phyloP scores from a whole-genome alignment of 2,113 vertebrate genomes.

The Hyperopisus bebe region DNA sequence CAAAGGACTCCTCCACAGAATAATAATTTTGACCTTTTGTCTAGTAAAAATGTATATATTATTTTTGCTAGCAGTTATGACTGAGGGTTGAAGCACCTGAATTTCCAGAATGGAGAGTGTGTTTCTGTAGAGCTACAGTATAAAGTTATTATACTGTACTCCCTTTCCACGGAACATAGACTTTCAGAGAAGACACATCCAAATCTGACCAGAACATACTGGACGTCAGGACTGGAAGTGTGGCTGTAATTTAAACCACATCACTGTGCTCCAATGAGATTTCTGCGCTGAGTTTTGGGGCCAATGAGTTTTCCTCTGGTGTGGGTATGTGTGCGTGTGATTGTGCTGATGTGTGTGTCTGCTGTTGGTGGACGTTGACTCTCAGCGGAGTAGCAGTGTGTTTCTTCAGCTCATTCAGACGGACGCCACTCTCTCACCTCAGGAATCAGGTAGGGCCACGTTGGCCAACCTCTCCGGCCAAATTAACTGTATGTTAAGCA shows the following conservation, averaged over 20 bases:
- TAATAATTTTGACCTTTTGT: not conserved
- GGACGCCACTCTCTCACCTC: not conserved
- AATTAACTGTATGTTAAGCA: not conserved
- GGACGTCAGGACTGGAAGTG: not conserved
- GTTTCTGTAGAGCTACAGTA: not conserved
- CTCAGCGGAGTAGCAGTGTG: not conserved
- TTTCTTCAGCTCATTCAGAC: not conserved
- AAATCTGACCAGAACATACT: not conserved
- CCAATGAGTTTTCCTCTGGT: not conserved
- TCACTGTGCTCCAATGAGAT: not conserved
- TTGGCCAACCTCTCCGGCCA: not conserved
- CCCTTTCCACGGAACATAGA: not conserved
- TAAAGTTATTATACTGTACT: not conserved
- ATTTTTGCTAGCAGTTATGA: not conserved
- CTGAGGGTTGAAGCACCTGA: not conserved
- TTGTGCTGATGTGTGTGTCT: not conserved
- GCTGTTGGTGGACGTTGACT: not conserved
- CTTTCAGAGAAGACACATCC: not conserved
- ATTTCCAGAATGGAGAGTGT: not conserved
- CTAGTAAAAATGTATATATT: not conserved
- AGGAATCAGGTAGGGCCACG: constrained; percentile 7
- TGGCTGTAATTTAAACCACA: constrained; percentile 19
- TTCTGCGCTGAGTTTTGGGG: not conserved
- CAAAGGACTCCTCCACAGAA: not conserved
- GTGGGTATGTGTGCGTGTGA: constrained; percentile 7